phyloP scores from a whole-genome alignment of 64 coral and sea anemone genomes.

The Platygyra sinensis region DNA sequence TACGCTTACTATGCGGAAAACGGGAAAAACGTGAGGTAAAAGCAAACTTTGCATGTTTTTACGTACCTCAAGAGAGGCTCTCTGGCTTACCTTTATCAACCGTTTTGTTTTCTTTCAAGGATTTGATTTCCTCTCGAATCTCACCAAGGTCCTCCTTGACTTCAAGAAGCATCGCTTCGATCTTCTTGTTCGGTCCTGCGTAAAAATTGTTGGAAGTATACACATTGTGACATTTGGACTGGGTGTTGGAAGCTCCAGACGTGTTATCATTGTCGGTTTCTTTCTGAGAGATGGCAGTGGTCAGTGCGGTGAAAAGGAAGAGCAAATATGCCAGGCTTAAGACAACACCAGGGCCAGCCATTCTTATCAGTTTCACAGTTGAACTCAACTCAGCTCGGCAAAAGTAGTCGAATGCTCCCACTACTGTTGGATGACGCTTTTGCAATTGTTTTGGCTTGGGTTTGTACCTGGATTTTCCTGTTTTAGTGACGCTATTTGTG shows the following conservation, averaged over 20 bases:
- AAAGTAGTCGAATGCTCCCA: too few relatives aligned
- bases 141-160: not conserved
- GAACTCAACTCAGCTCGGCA: too few relatives aligned
- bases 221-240: not conserved
- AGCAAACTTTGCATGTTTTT: not conserved
- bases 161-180: conserved; percentile 1
- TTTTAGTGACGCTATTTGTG: too few relatives aligned
- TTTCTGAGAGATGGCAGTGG: not conserved
- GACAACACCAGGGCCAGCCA: not conserved
- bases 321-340: not conserved
- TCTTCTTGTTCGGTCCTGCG: not conserved
- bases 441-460: too few relatives aligned
- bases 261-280: not conserved
- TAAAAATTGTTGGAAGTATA: not conserved
- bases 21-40: too few relatives aligned
- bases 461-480: too few relatives aligned
- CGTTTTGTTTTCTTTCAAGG: not conserved
- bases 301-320: not conserved
- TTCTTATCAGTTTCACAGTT: not conserved
- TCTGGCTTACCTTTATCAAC: not conserved
- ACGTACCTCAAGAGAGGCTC: not conserved
- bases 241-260: not conserved
- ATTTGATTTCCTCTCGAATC: not conserved
- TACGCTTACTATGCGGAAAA: too few relatives aligned
- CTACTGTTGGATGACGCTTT: too few relatives aligned